Percentiles rank a stretch among this genome's conserved stretches.
Evolutionary conservation across 2,888 invertebrate species (phyloP).

Genomic region (Pyrrhosoma nymphula): DNA sequence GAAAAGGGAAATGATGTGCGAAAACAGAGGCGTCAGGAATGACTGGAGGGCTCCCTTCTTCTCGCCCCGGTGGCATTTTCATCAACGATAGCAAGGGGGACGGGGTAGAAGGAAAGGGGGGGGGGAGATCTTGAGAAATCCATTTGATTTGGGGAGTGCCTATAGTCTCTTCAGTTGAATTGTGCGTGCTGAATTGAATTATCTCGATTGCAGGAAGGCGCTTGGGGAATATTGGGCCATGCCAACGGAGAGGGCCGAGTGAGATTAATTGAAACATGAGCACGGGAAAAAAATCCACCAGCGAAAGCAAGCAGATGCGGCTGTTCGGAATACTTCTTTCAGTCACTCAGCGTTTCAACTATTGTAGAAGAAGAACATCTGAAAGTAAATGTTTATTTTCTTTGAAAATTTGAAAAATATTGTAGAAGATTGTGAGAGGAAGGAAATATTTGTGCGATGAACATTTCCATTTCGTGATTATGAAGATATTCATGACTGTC

Average conservation of each 20-base stretch:
- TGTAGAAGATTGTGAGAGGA: too few species aligned
- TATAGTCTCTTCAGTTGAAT: conserved; percentile 22
- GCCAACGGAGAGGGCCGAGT: not conserved
- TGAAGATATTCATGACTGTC: too few species aligned
- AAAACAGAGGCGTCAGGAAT: conserved; percentile 44
- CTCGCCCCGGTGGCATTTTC: conserved; percentile 13
- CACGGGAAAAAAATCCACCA: too few species aligned
- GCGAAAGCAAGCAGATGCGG: too few species aligned
- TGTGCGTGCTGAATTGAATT: not conserved
- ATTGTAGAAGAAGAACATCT: too few species aligned
- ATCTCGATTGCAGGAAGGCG: not conserved
- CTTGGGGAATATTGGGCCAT: not conserved
- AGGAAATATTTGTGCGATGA: too few species aligned
- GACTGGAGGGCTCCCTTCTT: conserved; percentile 12
- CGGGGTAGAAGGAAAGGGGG: not conserved
- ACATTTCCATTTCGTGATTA: too few species aligned
- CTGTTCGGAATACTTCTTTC: too few species aligned
- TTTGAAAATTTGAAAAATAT: too few species aligned
- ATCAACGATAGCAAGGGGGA: not conserved
- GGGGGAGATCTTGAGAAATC: conserved; percentile 52
- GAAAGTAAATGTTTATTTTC: too few species aligned
- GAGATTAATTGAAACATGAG: not conserved
- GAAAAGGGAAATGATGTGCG: conserved; percentile 38
- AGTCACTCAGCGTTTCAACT: too few species aligned
- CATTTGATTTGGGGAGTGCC: conserved; percentile 44